phyloP scores from a whole-genome alignment of 92 coral and sea anemone species.

The Palythoa caribaeorum region DNA sequence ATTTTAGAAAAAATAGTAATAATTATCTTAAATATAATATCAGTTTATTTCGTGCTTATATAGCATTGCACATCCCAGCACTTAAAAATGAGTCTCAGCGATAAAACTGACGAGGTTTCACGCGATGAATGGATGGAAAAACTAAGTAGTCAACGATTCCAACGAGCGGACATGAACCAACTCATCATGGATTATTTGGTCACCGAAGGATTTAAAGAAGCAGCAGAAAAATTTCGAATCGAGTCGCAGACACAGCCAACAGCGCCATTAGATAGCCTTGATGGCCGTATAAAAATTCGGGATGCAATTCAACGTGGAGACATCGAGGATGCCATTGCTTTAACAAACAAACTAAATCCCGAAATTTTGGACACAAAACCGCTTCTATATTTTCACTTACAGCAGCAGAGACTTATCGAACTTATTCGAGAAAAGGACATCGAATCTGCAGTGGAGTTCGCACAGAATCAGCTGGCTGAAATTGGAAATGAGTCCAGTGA shows the following conservation, averaged over 20 bases:
- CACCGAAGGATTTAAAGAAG: slow-evolving; percentile 99
- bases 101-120: slow-evolving; percentile 83
- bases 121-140: slow-evolving; percentile 98
- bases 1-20: background rate
- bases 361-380: slow-evolving; percentile 96
- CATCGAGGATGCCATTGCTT: slow-evolving; percentile 88
- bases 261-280: slow-evolving; percentile 89
- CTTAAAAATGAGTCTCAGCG: slow-evolving; percentile 85
- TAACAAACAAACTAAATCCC: slow-evolving; percentile 95
- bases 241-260: slow-evolving; percentile 96
- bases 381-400: slow-evolving; percentile 88
- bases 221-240: slow-evolving; percentile 97
- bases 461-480: slow-evolving; percentile 97
- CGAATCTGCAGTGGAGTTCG: slow-evolving; percentile 98
- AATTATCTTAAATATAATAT: background rate
- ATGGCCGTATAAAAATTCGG: slow-evolving; percentile 93
- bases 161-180: slow-evolving; percentile 95
- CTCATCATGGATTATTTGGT: slow-evolving; percentile 98
- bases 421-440: slow-evolving; percentile 94
- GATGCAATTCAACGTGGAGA: slow-evolving; percentile 98
- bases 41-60: too few relatives aligned
- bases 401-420: slow-evolving; percentile 96
- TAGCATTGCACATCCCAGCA: too few relatives aligned
- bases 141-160: slow-evolving; percentile 85
- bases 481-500: slow-evolving; percentile 95